These are phyloP conservation scores for Cotesia chilonis DNA, from an alignment of 1,140 invertebrate genomes.

Conservation along the genomic window DNA sequence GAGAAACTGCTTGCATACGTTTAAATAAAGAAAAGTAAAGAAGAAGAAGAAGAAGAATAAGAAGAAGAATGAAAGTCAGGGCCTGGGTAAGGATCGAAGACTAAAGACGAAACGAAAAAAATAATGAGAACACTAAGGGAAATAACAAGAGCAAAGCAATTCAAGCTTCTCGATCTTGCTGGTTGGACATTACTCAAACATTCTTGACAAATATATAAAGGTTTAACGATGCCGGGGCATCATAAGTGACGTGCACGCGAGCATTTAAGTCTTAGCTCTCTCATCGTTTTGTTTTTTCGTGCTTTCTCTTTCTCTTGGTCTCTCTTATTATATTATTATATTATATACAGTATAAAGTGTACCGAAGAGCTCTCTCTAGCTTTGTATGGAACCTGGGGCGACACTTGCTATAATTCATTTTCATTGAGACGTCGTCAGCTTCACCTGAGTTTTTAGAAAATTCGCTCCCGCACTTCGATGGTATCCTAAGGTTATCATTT, in stretches of 20 bases:
- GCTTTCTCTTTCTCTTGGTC: constrained; percentile 14
- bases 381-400: constrained; percentile 41
- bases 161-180: constrained; percentile 29
- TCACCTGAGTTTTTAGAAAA: constrained; percentile 26
- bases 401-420: constrained; percentile 49
- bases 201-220: constrained; percentile 53
- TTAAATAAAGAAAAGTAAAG: background rate
- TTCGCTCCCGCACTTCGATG: constrained; percentile 32
- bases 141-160: constrained; percentile 16
- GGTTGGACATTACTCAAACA: constrained; percentile 49
- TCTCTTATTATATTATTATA: background rate
- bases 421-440: constrained; percentile 47
- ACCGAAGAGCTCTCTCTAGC: constrained; percentile 27
- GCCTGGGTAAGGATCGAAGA: background rate
- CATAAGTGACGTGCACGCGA: constrained; percentile 48
- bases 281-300: constrained; percentile 7
- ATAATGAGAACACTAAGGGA: constrained; percentile 14
- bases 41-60: constrained; percentile 6
- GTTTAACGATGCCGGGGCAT: constrained; percentile 49
- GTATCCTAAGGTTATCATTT: constrained; percentile 18
- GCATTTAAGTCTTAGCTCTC: constrained; percentile 44
- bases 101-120: constrained; percentile 8
- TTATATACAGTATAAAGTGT: background rate
- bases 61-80: background rate
- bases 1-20: constrained; percentile 1